Base-by-base conservation (phyloP, 2,113 vertebrate species). In the Clupea harengus region DNA sequence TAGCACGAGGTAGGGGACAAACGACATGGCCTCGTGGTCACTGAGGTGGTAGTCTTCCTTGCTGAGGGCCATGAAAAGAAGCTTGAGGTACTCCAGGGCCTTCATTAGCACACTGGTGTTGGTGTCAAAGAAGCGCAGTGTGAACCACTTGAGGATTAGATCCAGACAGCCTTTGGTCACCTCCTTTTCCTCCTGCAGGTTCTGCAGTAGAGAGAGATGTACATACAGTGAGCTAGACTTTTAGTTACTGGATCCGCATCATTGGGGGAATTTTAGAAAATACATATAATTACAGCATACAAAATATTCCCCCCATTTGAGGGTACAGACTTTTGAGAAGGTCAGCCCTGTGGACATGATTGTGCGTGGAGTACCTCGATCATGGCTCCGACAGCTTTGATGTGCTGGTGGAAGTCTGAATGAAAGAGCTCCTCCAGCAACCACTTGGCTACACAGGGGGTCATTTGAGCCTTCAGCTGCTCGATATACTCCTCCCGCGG, bases 61-160 rank as follows among this genome's bases (percentile, higher is more conserved):
- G 92, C 95, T 96, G 15, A 99, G 91, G 95, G 98, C 93, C 81
- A 88, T 90, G 87, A 99, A 99, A 84, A 99, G 93, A 72, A 99
- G 89, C 90, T 99, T 99, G 82, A 99, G 95, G 90, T 99, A 99
- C 87, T 99, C 98, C 92, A 99, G 92, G 7, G 96, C 86, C 91
- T 99, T 99, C 98, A 99, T 99, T 88, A 99, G 91, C 82, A 99
- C 96, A 1, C 97, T 99, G 89, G 98, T 99, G 92, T 99, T 99
- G 46, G 98, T 99, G 92, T 99, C 98, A 87, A 99, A 99, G 95
- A 99, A 99, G 0, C 98, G 94, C 86, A 99, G 92, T 0, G 97
- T 99, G 85, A 99, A 96, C 98, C 98, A 99, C 91, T 99, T 99
- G 78, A 99, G 92, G 84, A 99, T 95, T 84, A 99, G 95, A 94